Conservation (phyloP, 1,140 invertebrate genomes). For the Triops cancriformis region DNA sequence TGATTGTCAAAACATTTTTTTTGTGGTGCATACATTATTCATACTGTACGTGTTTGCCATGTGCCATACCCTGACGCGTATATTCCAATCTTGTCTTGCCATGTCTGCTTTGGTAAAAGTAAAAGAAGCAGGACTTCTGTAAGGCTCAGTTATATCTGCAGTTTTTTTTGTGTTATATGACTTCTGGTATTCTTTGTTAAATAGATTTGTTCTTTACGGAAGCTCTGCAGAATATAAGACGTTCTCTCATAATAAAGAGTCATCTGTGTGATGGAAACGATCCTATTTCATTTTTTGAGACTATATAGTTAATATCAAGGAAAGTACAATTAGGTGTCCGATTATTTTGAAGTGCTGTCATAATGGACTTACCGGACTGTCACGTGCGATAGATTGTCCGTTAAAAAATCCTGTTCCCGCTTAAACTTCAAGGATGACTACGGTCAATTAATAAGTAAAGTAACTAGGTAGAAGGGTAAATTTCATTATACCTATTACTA, state of each 20-base stretch:
- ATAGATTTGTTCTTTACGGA: neutral
- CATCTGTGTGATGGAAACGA: neutral
- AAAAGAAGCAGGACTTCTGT: conserved; percentile 1
- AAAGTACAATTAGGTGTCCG: no score
- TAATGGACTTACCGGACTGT: no score
- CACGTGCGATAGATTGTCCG: no score
- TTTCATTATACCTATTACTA: no score
- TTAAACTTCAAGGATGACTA: no score
- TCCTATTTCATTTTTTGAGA: no score
- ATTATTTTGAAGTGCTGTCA: no score
- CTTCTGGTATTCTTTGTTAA: neutral
- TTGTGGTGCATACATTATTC: neutral
- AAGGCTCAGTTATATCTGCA: neutral
- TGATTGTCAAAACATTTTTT: no score
- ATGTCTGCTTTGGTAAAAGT: neutral
- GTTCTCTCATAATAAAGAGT: neutral
- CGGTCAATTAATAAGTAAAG: no score
- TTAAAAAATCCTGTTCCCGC: no score
- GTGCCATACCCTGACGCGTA: conserved; percentile 6
- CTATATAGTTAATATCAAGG: no score
- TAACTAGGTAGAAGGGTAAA: neutral
- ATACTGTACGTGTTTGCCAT: neutral
- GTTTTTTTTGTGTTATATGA: neutral
- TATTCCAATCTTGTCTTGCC: conserved; percentile 8
- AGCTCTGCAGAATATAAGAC: neutral